phyloP scores from a whole-genome alignment of 2,797 vertebrate genomes.

The Rhinichthys osculus region DNA sequence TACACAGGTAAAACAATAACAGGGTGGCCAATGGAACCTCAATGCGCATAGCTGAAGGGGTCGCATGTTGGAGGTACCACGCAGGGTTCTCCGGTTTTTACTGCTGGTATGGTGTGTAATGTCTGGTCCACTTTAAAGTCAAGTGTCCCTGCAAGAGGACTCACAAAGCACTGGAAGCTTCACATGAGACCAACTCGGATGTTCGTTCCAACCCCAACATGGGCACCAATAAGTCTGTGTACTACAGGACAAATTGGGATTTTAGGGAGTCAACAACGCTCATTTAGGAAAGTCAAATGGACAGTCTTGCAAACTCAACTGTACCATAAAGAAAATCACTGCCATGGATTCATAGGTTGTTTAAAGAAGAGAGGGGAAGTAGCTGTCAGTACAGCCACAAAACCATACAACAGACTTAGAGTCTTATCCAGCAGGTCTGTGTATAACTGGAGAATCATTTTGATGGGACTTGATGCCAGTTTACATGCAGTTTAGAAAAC shows the following conservation, averaged over 20 bases:
- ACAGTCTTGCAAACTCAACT: constrained; percentile 51
- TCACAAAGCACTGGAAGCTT: constrained; percentile 47
- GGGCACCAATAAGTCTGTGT: constrained; percentile 7
- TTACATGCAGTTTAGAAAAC: constrained; percentile 46
- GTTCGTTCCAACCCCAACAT: constrained; percentile 13
- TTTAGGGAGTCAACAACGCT: constrained; percentile 28
- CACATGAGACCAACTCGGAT: constrained; percentile 43
- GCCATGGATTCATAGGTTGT: constrained; percentile 48
- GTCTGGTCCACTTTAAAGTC: constrained; percentile 35
- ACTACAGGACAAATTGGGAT: constrained; percentile 29
- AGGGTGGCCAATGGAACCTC: constrained; percentile 31
- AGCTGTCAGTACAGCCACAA: constrained; percentile 26
- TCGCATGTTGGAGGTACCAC: constrained; percentile 31
- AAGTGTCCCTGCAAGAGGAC: constrained; percentile 38
- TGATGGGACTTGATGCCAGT: constrained; percentile 58
- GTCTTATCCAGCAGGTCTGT: constrained; percentile 30
- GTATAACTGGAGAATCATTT: constrained; percentile 46
- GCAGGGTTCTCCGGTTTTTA: constrained; percentile 23
- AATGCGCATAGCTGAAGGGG: constrained; percentile 10
- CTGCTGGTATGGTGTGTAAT: constrained; percentile 39
- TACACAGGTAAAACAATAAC: constrained; percentile 22
- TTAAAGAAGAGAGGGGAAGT: constrained; percentile 20
- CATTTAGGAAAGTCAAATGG: constrained; percentile 44
- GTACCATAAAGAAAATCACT: constrained; percentile 32
- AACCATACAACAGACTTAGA: constrained; percentile 21